A percentile compares a stretch with the other conserved stretches of the same genome.
Evolutionary conservation across 2,888 invertebrate species (phyloP).

Genomic region (Clunio marinus): DNA sequence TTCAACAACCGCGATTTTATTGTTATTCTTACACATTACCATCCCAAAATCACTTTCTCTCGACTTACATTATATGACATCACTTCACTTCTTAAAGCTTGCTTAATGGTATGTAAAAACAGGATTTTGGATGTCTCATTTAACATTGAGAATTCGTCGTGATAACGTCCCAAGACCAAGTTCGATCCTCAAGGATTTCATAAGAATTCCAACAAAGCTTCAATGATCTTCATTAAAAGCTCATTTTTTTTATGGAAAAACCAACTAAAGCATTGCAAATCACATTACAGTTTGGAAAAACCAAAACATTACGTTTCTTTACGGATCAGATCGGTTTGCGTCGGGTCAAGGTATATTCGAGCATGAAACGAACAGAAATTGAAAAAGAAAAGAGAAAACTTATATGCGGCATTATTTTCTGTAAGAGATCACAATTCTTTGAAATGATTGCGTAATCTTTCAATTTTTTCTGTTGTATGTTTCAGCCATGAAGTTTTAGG

Average conservation of each 20-base stretch:
- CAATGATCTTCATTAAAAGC: neutral
- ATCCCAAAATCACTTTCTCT: constrained; percentile 4
- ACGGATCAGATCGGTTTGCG: neutral
- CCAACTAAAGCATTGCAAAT: neutral
- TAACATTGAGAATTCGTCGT: neutral
- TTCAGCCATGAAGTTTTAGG: neutral
- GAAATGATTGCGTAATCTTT: neutral
- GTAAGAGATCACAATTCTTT: constrained; percentile 7
- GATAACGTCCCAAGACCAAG: neutral
- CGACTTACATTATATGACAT: constrained; percentile 7
- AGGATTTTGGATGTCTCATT: constrained; percentile 2
- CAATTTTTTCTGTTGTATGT: too few relatives aligned
- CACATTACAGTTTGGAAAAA: constrained; percentile 16
- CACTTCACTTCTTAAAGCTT: constrained; percentile 2
- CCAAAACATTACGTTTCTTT: constrained; percentile 25
- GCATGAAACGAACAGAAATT: neutral
- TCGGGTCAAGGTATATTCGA: constrained; percentile 1
- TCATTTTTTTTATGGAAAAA: constrained; percentile 4
- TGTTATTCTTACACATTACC: neutral
- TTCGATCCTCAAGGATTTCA: too few relatives aligned
- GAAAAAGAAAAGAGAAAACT: neutral
- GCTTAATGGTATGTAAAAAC: constrained; percentile 1
- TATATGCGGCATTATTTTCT: neutral
- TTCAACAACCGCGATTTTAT: constrained; percentile 8
- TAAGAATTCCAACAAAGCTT: neutral